phyloP scores from a whole-genome alignment of 1,140 invertebrate genomes.

The Reticulitermes speratus region DNA sequence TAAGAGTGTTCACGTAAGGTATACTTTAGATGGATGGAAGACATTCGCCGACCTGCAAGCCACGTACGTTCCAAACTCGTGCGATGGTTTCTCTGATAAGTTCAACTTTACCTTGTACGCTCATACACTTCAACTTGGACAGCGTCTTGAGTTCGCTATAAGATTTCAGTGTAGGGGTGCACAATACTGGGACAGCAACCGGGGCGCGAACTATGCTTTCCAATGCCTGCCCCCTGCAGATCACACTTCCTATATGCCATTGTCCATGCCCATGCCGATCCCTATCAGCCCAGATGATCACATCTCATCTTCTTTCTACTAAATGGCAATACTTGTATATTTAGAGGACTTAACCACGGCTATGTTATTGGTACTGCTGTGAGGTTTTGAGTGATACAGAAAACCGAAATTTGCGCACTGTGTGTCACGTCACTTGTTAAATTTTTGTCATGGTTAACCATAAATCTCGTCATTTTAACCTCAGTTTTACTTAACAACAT shows the following conservation, averaged over 20 bases:
- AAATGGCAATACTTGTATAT: background rate
- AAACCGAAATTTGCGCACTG: no score
- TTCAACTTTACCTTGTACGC: slow-evolving; percentile 74
- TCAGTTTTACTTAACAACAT: no score
- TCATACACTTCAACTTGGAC: slow-evolving; percentile 68
- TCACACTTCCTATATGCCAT: slow-evolving; percentile 40
- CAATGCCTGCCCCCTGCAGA: slow-evolving; percentile 65
- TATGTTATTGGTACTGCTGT: background rate
- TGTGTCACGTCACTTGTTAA: no score
- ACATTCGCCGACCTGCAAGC: slow-evolving; percentile 79
- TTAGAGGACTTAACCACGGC: background rate
- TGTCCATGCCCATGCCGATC: slow-evolving; percentile 31
- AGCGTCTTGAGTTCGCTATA: slow-evolving; percentile 77
- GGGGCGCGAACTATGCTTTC: slow-evolving; percentile 80
- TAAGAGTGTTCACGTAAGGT: slow-evolving; percentile 85
- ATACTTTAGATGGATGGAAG: slow-evolving; percentile 82
- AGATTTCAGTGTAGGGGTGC: slow-evolving; percentile 78
- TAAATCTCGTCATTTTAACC: no score
- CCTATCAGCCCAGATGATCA: slow-evolving; percentile 22
- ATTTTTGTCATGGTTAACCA: no score
- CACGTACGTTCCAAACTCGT: slow-evolving; percentile 82
- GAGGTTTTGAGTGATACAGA: no score
- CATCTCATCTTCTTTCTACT: slow-evolving; percentile 25
- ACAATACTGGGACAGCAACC: slow-evolving; percentile 90
- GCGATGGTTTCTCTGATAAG: slow-evolving; percentile 89